Conservation (phyloP, 2,888 invertebrate species). For the Ceramica pisi region DNA sequence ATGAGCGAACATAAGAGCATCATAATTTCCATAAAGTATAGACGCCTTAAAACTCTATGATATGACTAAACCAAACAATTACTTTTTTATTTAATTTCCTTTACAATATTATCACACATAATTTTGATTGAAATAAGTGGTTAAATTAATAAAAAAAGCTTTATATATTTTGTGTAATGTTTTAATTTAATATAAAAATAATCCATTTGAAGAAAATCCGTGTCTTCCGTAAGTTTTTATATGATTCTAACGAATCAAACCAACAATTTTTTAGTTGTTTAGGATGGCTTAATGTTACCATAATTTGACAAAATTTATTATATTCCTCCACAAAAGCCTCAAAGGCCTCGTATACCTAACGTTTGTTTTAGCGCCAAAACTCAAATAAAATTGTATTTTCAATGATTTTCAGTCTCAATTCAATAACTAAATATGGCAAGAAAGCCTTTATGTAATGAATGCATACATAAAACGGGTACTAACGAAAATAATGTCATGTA, state of each 20-base stretch:
- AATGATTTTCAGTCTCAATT: constrained; percentile 68
- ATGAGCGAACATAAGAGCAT: constrained; percentile 76
- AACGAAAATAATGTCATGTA: constrained; percentile 62
- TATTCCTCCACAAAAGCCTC: constrained; percentile 23
- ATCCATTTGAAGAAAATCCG: background rate
- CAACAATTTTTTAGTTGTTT: constrained; percentile 13
- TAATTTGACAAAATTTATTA: constrained; percentile 30
- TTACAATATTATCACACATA: constrained; percentile 78
- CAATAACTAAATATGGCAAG: constrained; percentile 72
- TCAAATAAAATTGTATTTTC: constrained; percentile 48
- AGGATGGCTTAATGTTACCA: background rate
- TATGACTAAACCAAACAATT: constrained; percentile 77
- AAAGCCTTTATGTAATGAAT: constrained; percentile 54
- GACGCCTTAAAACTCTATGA: constrained; percentile 72
- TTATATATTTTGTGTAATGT: constrained; percentile 30
- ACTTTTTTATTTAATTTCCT: constrained; percentile 62
- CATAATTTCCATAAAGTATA: constrained; percentile 59
- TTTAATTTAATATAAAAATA: background rate
- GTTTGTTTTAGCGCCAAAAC: constrained; percentile 39
- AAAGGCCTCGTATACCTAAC: constrained; percentile 18
- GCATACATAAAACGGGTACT: constrained; percentile 39
- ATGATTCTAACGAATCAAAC: background rate
- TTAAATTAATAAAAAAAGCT: constrained; percentile 49
- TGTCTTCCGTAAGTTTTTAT: background rate
- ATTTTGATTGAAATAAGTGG: constrained; percentile 63